A percentile compares a stretch with the other conserved stretches of the same genome.
Evolutionary conservation across 2,113 vertebrate genomes (phyloP).

Genomic region (Gymnocephalus cernua): DNA sequence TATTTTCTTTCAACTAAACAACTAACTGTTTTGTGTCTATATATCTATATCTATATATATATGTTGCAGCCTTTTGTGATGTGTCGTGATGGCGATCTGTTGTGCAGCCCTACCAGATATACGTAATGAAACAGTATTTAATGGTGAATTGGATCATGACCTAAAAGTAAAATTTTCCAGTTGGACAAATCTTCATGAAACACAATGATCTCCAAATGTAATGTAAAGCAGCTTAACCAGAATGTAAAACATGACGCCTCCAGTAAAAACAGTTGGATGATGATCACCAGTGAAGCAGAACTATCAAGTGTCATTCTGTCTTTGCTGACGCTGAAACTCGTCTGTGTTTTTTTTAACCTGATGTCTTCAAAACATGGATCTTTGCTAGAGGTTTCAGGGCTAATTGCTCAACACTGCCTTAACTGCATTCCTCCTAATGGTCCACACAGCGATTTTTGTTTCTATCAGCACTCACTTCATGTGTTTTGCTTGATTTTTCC

Average conservation of each 20-base stretch:
- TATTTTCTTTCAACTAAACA: no score
- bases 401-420: slow-evolving; percentile 38
- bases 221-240: neutral
- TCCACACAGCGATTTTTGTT: slow-evolving; percentile 12
- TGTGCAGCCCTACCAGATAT: neutral
- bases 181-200: neutral
- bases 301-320: slow-evolving; percentile 27
- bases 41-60: no score
- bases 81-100: no score
- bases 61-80: no score
- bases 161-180: neutral
- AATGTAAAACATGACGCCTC: slow-evolving; percentile 19
- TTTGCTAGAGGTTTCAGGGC: slow-evolving; percentile 34
- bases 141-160: neutral
- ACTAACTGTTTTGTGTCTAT: no score
- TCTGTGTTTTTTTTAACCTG: neutral
- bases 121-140: neutral
- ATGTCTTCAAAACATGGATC: slow-evolving; percentile 13
- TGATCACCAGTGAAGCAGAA: slow-evolving; percentile 1
- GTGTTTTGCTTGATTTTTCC: neutral
- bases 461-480: slow-evolving; percentile 7
- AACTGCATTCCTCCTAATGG: slow-evolving; percentile 34
- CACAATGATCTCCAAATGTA: no score
- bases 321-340: slow-evolving; percentile 8
- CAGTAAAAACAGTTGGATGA: slow-evolving; percentile 12